Conservation (phyloP, 2,113 vertebrate species). For the Merops nubicus region DNA sequence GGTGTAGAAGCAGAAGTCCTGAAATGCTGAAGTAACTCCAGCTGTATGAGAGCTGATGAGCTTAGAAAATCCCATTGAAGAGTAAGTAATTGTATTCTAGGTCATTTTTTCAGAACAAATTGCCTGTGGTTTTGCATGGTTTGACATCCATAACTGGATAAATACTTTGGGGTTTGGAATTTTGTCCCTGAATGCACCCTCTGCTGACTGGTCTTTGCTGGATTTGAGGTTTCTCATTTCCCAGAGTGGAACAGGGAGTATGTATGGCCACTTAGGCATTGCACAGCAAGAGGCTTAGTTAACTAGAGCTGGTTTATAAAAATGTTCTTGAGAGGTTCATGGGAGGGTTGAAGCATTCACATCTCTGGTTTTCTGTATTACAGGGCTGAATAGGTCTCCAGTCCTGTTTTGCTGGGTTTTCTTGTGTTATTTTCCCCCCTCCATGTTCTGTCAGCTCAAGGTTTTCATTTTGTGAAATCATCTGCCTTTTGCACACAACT, state of each 20-base stretch:
- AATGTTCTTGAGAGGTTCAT: not conserved
- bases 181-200: not conserved
- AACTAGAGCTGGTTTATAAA: not conserved
- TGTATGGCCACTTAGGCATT: not conserved
- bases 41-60: not conserved
- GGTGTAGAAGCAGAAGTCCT: not conserved
- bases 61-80: not conserved
- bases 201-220: not conserved
- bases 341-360: not conserved
- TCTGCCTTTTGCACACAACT: not conserved
- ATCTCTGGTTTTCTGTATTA: not conserved
- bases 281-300: not conserved
- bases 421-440: accelerated
- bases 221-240: not conserved
- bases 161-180: not conserved
- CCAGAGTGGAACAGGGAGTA: not conserved
- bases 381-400: not conserved
- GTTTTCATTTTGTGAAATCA: not conserved
- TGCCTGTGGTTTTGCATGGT: not conserved
- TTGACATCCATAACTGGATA: not conserved
- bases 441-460: not conserved
- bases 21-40: not conserved
- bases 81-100: not conserved
- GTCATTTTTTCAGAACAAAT: not conserved
- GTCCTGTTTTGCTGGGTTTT: not conserved